Evolutionary conservation across 2,113 vertebrate species (phyloP), one percentile per base, ranked within the genome.

Genomic region (Misgurnus anguillicaudatus): DNA sequence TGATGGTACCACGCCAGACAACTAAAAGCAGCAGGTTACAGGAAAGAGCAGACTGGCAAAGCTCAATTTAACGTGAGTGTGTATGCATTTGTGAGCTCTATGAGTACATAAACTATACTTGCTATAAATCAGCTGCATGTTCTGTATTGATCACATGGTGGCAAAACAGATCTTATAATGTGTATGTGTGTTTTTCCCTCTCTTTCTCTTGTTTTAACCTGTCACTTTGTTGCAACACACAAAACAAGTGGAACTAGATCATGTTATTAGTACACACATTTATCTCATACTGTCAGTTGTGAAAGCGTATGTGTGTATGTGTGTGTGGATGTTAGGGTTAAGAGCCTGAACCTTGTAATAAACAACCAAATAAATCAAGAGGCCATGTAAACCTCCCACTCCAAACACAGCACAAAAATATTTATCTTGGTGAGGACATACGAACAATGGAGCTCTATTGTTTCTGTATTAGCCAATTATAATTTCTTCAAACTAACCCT

Each of bases 161-260:
- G 62, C 19, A 75, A 57, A 61, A 75, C 47, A 47, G 41, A 61
- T 75, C 57, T 47, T 0, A 3, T 62, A 47, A 21, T 47, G 57
- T 38, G 6, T 57, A 31, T 60, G 38, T 70, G 47, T 53, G 68
- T 55, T 10, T 38, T 3, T 55, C 5, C 41, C 57, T 24, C 41
- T n/a, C 16, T 62, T 48, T 74, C 39, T 62, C 80, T 51, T 79
- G 73, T 85, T 79, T 80, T 82, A 80, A 82, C 65, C 74, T 81
- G 79, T 36, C 3, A 62, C 80, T 47, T 42, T 45, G 11, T 82
- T 82, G 73, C 83, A 84, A 83, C 83, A 61, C 62, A n/a, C 24
- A 21, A 57, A 82, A 77, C 60, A 71, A 75, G 51, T 53, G 62
- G 75, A 79, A 84, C 70, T 58, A 69, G 63, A 51, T 16, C 24